Evolutionary conservation across 2,888 invertebrate species (phyloP), one percentile per base, ranked within the genome.

Genomic region (Andrena fulva): DNA sequence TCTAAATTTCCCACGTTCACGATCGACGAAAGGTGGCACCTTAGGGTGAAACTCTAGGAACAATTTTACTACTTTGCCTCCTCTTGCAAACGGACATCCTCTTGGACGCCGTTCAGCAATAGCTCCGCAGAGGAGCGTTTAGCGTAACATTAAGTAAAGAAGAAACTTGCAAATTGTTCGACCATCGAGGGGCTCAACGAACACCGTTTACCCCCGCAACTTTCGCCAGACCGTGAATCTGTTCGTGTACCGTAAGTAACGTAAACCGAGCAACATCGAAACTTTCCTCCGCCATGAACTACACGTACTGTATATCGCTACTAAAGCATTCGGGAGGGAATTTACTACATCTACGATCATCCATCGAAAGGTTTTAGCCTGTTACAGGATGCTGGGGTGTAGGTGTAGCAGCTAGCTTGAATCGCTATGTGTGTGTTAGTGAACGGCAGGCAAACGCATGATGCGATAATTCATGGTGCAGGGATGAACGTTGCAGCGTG

Each of bases 311-410:
- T n/a, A 70, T 10, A 31, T 29, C n/a, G 60, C 68, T 71, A 68
- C 63, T 12, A 84, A 16, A 74, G 84, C 78, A 48, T 72, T 59
- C 59, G 35, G 42, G 42, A 42, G 35, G 54, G 20, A 52, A 52
- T 50, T 56, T 52, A 10, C 60, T 77, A 84, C 20, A 16, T 56
- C 48, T 67, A 67, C 56, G 59, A 62, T 56, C 52, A 75, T 66
- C 71, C 33, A 33, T 52, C 52, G 54, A 56, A 56, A 27, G 62
- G 35, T 56, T 16, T 73, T 77, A 78, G 85, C 78, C 35, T 71
- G 73, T 80, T 83, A 80, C 59, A 31, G 29, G 80, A 85, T 64
- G 82, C 77, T 72, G 76, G 76, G 68, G 71, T 71, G 62, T 10
- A 35, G 54, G 50, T 70, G 62, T 67, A n/a, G 35, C 8, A 12